Percentiles rank a stretch among this genome's conserved stretches.
Conservation (phyloP, 2,797 vertebrate species). For the Muscicapa striata region DNA sequence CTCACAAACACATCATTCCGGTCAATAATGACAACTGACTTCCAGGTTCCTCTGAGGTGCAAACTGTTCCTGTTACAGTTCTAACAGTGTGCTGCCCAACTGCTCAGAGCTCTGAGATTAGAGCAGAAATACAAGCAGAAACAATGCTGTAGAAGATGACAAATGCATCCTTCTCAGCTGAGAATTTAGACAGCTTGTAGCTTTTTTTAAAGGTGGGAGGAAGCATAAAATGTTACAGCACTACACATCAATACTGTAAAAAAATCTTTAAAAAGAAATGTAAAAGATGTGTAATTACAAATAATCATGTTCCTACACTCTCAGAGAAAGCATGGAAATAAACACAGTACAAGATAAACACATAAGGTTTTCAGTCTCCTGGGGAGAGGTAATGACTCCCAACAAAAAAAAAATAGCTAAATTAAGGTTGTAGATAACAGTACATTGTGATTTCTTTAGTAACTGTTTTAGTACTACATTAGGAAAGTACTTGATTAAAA, state of each 20-base stretch:
- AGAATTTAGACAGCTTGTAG: neutral
- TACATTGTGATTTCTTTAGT: neutral
- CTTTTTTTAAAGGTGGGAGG: neutral
- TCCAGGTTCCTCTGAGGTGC: neutral
- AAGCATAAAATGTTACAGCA: neutral
- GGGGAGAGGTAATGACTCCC: neutral
- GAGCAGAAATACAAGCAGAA: neutral
- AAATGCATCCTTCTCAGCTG: neutral
- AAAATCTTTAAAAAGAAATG: neutral
- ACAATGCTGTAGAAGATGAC: neutral
- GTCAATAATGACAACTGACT: neutral
- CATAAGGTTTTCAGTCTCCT: neutral
- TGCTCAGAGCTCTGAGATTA: neutral
- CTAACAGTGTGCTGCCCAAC: neutral
- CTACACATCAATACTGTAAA: neutral
- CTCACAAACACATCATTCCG: neutral
- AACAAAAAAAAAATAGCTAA: neutral
- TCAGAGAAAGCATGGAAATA: constrained; percentile 16
- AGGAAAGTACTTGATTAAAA: constrained; percentile 6
- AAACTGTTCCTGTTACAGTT: neutral
- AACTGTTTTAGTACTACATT: neutral
- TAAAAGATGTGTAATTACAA: neutral
- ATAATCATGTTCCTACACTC: neutral
- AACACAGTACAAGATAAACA: constrained; percentile 1
- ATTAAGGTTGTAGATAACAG: neutral